Conservation (phyloP, 1,140 invertebrate species). For the Drosophila takahashii region DNA sequence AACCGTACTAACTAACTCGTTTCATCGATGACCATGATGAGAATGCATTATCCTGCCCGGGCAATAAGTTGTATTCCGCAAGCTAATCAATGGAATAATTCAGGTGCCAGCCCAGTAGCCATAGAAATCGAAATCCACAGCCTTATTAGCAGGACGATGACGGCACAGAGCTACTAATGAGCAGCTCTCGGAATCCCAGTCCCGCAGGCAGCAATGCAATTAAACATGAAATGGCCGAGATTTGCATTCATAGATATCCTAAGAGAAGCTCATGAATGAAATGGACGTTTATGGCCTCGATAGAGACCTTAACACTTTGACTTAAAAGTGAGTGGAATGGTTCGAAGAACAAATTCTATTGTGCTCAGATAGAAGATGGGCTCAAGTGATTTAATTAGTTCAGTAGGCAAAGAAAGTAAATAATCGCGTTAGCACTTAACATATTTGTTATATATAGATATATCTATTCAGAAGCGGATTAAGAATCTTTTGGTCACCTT, state of each 20-base stretch:
- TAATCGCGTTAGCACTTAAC: background rate
- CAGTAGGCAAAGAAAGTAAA: background rate
- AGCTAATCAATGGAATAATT: slow-evolving; percentile 46
- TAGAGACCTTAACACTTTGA: slow-evolving; percentile 8
- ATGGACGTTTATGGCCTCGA: slow-evolving; percentile 23
- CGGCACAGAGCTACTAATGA: slow-evolving; percentile 42
- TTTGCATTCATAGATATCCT: slow-evolving; percentile 46
- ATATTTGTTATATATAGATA: no score
- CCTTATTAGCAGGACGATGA: background rate
- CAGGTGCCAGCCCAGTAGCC: slow-evolving; percentile 20
- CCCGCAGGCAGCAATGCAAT: slow-evolving; percentile 54
- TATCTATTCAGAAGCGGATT: background rate
- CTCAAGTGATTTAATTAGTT: background rate
- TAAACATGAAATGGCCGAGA: slow-evolving; percentile 62
- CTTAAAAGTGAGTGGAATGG: background rate
- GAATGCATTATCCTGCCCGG: slow-evolving; percentile 47
- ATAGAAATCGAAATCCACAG: background rate
- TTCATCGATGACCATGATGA: slow-evolving; percentile 35
- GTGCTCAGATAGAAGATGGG: background rate
- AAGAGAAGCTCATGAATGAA: slow-evolving; percentile 30
- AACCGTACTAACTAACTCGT: slow-evolving; percentile 8
- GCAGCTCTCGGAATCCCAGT: slow-evolving; percentile 9
- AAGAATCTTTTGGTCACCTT: background rate
- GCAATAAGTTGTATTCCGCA: slow-evolving; percentile 40
- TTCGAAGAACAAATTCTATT: background rate